phyloP scores from a whole-genome alignment of 2,797 vertebrate genomes.

The Crocidura indochinensis region DNA sequence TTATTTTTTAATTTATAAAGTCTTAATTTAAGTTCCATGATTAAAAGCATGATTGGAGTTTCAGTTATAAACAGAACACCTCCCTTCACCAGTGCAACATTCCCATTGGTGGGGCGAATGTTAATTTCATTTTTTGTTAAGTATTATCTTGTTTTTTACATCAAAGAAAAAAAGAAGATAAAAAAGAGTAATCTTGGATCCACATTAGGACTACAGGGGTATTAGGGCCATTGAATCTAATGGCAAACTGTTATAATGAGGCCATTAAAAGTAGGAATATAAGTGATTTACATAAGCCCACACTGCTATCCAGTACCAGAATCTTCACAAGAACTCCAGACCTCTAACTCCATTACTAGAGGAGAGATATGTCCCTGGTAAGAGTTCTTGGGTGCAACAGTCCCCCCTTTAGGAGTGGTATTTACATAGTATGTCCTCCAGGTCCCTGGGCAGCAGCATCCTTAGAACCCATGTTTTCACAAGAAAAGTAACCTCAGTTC shows the following conservation, averaged over 20 bases:
- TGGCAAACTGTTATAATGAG: neutral
- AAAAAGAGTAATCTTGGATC: constrained; percentile 44
- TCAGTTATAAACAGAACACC: no score
- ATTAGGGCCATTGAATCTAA: neutral
- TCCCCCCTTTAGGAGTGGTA: neutral
- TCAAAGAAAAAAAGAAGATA: neutral
- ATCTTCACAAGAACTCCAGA: neutral
- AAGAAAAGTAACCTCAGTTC: neutral
- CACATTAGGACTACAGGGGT: neutral
- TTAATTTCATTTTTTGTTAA: constrained; percentile 38
- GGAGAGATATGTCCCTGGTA: neutral
- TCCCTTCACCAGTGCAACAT: no score
- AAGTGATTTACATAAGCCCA: neutral
- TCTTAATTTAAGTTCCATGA: no score
- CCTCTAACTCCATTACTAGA: neutral
- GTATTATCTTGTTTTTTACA: constrained; percentile 6
- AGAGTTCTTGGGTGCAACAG: neutral
- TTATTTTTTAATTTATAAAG: neutral
- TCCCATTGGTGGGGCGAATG: no score
- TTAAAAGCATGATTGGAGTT: no score
- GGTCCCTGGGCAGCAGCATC: neutral
- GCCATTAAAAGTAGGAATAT: neutral
- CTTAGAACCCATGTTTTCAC: neutral
- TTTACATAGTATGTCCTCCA: neutral
- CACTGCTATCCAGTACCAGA: neutral